Base-by-base conservation (phyloP, 1,140 invertebrate genomes). In the Phocides pigmalion region DNA sequence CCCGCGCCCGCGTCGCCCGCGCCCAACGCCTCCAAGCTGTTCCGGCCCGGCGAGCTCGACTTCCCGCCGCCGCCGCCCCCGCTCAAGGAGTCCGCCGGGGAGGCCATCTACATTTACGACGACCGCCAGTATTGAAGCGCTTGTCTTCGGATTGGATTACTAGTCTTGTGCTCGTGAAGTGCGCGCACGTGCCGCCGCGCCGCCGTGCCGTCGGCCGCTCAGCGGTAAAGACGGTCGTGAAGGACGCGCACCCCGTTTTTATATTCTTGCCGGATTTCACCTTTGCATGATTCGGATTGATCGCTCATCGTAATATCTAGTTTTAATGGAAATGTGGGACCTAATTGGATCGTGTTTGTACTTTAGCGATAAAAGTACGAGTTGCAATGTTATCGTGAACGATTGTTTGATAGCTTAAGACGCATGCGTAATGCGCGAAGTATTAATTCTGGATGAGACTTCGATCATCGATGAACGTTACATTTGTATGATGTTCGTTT, bases 51-150 rank as follows among this genome's bases (percentile, higher is more conserved):
- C 50, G 81, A 92, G 75, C 70, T 93, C 77, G 92, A 93, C 92
- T 93, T 94, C 79, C 94, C 94, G 8, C 93, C 94, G 35, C 87
- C 87, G 25, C 92, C 93, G 61, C 89, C 93, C 54, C 92, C 89
- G 14, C 89, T 93, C 41, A 94, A 94, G 72, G 93, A 94, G 70
- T 93, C 94, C 3, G 94, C 94, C n/a, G 94, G 94, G 3, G 94
- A 95, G 76, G 93, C 94, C 17, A 93, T 94, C 63, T 90, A 90
- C 66, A 90, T 90, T 0, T 90, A 90, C 76, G 92, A 89, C 66
- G 84, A 90, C 62, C 79, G 81, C 49, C 84, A 87, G 68, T 89
- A 89, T 66, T 90, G 84, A 87, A 58, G 20, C 28, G 3, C n/a
- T 19, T 19, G 25, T 42, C n/a, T n/a, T n/a, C n/a, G n/a, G 17